Base-by-base conservation (phyloP, 2,797 vertebrate species). In the Pseudocheirus occidentalis region DNA sequence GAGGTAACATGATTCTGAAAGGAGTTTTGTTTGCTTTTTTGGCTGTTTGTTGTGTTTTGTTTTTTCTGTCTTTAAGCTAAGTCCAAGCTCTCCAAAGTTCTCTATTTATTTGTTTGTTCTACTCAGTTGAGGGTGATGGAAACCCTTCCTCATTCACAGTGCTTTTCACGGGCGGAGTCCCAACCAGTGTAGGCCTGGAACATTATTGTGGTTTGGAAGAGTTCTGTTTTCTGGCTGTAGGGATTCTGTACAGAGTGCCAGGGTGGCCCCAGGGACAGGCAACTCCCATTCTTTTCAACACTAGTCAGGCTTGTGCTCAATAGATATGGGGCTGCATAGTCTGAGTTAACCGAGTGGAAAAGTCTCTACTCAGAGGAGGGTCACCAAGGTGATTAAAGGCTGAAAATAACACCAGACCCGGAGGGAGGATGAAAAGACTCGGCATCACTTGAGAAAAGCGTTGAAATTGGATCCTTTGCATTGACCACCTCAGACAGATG, bases 61-160 rank as follows among this genome's bases (percentile, higher is more conserved):
- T 16, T 59, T 94, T 94, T 81, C 46, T 28, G 87, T 96, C 91
- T 96, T 94, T 96, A 92, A 96, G 73, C 56, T 87, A 57, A 90
- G 55, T 73, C 90, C 89, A 92, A 94, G 73, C n/a, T 94, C 90
- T 94, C 58, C 29, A 92, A 95, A 92, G 93, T 94, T 91, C 59
- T 62, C 81, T 52, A 5, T 92, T 18, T 73, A n/a, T 40, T 73
- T 73, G 66, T 21, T 40, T 73, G 81, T 95, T 91, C 92, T 46
- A 54, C 58, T 24, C 89, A 91, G 91, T 73, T 52, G 40, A 14
- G 31, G 90, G 87, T 52, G 90, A 90, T 11, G 46, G 94, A 93
- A 90, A 93, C 27, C 34, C 50, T 91, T 89, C 55, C 14, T 52
- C 40, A 52, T 52, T 92, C 34, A 9, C 0, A 1, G 24, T 40